Percentiles rank a stretch among this genome's conserved stretches.
These are phyloP conservation scores for Platyrinchus mystaceus DNA, from an alignment of 2,797 vertebrate species.

Conservation along the genomic window DNA sequence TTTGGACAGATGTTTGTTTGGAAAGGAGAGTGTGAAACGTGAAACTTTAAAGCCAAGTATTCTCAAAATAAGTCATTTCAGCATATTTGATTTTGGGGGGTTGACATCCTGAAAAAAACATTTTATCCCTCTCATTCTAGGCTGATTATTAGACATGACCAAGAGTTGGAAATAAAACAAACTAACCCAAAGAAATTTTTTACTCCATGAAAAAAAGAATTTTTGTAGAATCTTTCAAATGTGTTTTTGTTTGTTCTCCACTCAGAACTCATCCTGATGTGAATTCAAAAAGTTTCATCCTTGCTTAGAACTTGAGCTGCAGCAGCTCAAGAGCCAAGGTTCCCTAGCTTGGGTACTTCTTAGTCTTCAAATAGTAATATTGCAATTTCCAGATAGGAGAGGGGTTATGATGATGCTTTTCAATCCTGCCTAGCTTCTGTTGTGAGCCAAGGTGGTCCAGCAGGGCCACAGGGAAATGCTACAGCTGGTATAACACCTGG, in stretches of 20 bases:
- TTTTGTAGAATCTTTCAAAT: background rate
- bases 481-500: background rate
- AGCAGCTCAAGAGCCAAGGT: background rate
- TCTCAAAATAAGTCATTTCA: background rate
- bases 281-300: background rate
- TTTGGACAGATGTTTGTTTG: background rate
- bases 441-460: background rate
- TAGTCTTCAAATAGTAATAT: background rate
- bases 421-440: background rate
- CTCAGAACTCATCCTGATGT: background rate
- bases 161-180: slow-evolving; percentile 3
- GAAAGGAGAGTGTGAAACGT: slow-evolving; percentile 7
- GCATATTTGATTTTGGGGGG: background rate
- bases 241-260: background rate
- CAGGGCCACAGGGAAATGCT: background rate
- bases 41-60: background rate
- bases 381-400: background rate
- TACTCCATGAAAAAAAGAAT: background rate
- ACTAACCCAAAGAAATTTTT: background rate
- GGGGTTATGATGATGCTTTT: background rate
- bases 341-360: background rate
- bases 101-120: background rate
- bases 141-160: background rate
- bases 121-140: background rate
- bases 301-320: background rate